Conservation (phyloP, 2,113 vertebrate genomes). For the Salminus brasiliensis region DNA sequence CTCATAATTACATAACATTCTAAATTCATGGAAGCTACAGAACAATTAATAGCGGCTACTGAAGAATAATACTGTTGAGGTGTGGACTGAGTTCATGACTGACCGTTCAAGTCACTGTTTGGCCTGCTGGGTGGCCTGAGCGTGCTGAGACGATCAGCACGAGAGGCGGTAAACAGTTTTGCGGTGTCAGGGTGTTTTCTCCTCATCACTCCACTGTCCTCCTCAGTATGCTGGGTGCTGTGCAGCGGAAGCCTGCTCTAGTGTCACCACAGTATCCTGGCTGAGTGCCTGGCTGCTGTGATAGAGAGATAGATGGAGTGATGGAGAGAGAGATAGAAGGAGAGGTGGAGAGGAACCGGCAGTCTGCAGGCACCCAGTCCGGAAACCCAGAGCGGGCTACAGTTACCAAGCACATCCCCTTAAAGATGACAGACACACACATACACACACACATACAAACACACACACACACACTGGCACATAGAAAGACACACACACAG, state of each 20-base stretch:
- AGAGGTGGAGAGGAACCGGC: slow-evolving; percentile 49
- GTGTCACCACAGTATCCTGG: slow-evolving; percentile 57
- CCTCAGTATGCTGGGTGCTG: slow-evolving; percentile 21
- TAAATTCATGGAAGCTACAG: too few species aligned
- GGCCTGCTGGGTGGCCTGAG: background rate
- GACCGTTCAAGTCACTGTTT: background rate
- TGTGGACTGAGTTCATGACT: background rate
- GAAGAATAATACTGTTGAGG: background rate
- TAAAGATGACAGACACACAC: slow-evolving; percentile 33
- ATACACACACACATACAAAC: slow-evolving; percentile 10
- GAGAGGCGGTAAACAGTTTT: background rate
- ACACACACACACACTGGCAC: background rate
- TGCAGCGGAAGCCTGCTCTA: slow-evolving; percentile 38
- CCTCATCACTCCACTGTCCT: slow-evolving; percentile 13
- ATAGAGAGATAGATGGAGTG: slow-evolving; percentile 54
- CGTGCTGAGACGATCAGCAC: background rate
- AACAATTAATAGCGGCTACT: background rate
- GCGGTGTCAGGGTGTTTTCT: background rate
- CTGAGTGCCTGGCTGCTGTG: slow-evolving; percentile 51
- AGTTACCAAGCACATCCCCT: slow-evolving; percentile 56
- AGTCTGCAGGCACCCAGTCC: slow-evolving; percentile 52
- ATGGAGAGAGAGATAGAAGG: slow-evolving; percentile 54
- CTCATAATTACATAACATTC: too few species aligned
- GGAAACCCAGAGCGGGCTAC: slow-evolving; percentile 54
- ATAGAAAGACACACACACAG: background rate